Percentiles rank a stretch among this genome's conserved stretches.
These are phyloP conservation scores for Anoplius nigerrimus DNA, from an alignment of 2,888 invertebrate species.

Conservation along the genomic window DNA sequence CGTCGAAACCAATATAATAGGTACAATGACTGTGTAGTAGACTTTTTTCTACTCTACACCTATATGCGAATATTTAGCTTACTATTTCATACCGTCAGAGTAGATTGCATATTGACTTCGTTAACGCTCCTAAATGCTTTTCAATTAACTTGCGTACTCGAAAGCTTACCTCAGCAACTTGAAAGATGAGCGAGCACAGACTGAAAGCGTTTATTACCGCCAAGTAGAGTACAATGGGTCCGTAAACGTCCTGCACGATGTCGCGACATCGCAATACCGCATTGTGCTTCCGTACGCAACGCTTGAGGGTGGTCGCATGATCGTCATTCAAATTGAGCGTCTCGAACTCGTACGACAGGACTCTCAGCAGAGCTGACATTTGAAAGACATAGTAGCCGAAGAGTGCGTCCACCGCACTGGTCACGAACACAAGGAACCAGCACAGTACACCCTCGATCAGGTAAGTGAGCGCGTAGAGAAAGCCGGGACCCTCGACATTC, in stretches of 20 bases:
- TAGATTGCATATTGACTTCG: too few species aligned
- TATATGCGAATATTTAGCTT: too few species aligned
- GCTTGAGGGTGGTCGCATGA: slow-evolving; percentile 32
- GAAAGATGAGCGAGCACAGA: slow-evolving; percentile 57
- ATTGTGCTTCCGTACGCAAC: slow-evolving; percentile 40
- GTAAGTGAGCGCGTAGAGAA: slow-evolving; percentile 43
- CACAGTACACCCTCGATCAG: slow-evolving; percentile 33
- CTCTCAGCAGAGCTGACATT: slow-evolving; percentile 51
- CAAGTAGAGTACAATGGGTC: slow-evolving; percentile 54
- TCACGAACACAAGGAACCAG: slow-evolving; percentile 31
- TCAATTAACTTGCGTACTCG: too few species aligned
- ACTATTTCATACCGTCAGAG: too few species aligned
- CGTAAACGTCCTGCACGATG: slow-evolving; percentile 51
- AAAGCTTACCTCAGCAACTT: slow-evolving; percentile 47
- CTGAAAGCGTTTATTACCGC: slow-evolving; percentile 51
- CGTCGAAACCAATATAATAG: too few species aligned
- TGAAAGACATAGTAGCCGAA: slow-evolving; percentile 58
- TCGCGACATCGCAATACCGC: slow-evolving; percentile 38
- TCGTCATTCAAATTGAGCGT: slow-evolving; percentile 23
- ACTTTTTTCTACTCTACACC: too few species aligned
- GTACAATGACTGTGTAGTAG: too few species aligned
- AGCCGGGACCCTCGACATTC: slow-evolving; percentile 27
- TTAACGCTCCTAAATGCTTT: too few species aligned
- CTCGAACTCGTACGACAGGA: slow-evolving; percentile 35
- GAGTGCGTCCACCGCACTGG: slow-evolving; percentile 48